phyloP scores from a whole-genome alignment of 2,888 invertebrate genomes.

The Drosophila neotestacea region DNA sequence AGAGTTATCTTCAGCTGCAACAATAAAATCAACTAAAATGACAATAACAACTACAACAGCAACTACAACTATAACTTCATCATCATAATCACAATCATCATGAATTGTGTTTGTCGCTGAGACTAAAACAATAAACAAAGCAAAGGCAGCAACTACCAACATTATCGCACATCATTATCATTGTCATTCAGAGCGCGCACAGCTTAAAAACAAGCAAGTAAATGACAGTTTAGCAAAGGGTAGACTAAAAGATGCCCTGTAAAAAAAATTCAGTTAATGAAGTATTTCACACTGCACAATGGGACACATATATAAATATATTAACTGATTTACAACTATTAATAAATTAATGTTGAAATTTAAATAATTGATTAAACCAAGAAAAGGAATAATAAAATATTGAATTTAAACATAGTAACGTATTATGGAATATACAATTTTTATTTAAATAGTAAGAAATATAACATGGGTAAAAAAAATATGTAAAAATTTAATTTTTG shows the following conservation, averaged over 20 bases:
- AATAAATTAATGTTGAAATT: too few species aligned
- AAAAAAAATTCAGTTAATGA: neutral
- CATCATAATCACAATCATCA: conserved; percentile 28
- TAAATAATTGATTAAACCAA: too few species aligned
- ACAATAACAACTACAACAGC: conserved; percentile 20
- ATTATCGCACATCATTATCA: conserved; percentile 80
- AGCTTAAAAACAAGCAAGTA: conserved; percentile 54
- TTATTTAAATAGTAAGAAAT: too few species aligned
- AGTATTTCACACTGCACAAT: too few species aligned
- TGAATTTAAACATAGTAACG: neutral
- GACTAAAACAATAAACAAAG: conserved; percentile 64
- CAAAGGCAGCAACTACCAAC: conserved; percentile 60
- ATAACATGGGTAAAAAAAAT: too few species aligned
- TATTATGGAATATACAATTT: too few species aligned
- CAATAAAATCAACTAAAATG: conserved; percentile 34
- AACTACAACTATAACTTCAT: conserved; percentile 27
- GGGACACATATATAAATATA: too few species aligned
- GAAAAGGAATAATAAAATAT: neutral
- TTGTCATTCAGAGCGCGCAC: conserved; percentile 70
- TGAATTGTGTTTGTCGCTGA: conserved; percentile 37
- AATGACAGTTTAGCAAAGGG: neutral
- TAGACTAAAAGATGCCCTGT: conserved; percentile 24
- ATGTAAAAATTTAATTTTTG: too few species aligned
- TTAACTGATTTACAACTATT: too few species aligned
- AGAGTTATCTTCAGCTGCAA: conserved; percentile 49